Evolutionary conservation across 2,113 vertebrate genomes (phyloP), one percentile per base, ranked within the genome.

Genomic region (human): DNA sequence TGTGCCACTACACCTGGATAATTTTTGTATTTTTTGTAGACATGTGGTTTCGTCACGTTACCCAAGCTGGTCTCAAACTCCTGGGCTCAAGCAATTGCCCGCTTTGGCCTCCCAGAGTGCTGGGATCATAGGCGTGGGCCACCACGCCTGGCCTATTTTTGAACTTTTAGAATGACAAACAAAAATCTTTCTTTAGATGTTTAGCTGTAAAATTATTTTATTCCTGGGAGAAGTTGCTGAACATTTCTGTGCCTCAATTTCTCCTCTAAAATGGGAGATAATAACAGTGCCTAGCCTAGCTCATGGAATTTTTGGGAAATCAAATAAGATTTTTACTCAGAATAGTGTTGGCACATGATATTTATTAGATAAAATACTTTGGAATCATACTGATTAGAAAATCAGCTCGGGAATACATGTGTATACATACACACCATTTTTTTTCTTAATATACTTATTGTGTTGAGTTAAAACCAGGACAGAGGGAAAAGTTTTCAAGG

Each of bases 311-410:
- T 72, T 73, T 35, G 27, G 45, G 86, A 52, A 32, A 22, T 76
- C 35, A 90, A 45, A 38, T 75, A 90, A 75, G 25, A 73, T 35
- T 83, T 98, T 92, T 88, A 38, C 23, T 88, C 94, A 45, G 38
- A 80, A 70, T 75, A 66, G 20, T 72, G 13, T 40, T 86, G 40
- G 23, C 22, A 35, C 16, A 32, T 78, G 32, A 64, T 35, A 1
- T 30, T 57, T 96, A 68, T 85, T 93, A 76, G 55, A 43, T n/a
- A 81, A 88, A 87, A 91, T 93, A 30, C 16, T 93, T 96, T 78
- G 43, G 73, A 38, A 75, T 68, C 32, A 81, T 89, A 78, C 0
- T 59, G 35, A 75, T 59, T 98, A 40, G 40, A 40, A 40, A 3
- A 40, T 40, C 38, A 92, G 70, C 43, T 90, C 11, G 52, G 38